Evolutionary conservation across 2,113 vertebrate species (phyloP).

Genomic region (Coreoperca whiteheadi): DNA sequence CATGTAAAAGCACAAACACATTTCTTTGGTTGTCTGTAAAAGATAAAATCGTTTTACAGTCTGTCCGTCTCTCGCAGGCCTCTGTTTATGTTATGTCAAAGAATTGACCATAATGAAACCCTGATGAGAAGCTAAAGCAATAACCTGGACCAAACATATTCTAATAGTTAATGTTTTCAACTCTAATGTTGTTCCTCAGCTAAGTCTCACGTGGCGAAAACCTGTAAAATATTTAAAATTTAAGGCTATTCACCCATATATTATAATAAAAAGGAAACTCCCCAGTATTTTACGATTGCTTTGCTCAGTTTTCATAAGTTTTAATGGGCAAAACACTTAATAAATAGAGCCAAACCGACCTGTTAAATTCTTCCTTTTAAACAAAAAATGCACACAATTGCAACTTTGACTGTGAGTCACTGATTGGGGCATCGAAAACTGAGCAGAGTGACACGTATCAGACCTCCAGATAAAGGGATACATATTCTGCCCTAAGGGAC

Average conservation of each 20-base stretch:
- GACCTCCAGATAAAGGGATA: background rate
- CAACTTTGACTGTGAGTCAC: background rate
- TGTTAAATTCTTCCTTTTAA: background rate
- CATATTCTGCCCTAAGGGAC: background rate
- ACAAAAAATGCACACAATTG: too few relatives aligned
- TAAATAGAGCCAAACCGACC: background rate
- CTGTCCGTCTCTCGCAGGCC: background rate
- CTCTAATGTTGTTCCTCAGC: background rate
- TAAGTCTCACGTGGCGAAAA: background rate
- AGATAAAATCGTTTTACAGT: background rate
- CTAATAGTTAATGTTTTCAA: background rate
- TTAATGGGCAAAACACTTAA: background rate
- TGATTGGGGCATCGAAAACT: background rate
- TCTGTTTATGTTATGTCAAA: conserved; percentile 10
- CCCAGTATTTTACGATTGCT: background rate
- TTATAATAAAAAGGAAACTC: background rate
- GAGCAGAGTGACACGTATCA: background rate
- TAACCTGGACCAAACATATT: background rate
- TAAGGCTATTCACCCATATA: background rate
- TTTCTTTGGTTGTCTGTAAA: background rate
- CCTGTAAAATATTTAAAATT: background rate
- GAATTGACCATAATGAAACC: conserved; percentile 38
- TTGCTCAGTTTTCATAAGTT: background rate
- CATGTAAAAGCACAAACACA: background rate
- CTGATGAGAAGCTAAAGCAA: background rate